These are phyloP conservation scores for Pseudomugil gertrudae DNA, from an alignment of 2,797 vertebrate genomes.

Conservation along the genomic window DNA sequence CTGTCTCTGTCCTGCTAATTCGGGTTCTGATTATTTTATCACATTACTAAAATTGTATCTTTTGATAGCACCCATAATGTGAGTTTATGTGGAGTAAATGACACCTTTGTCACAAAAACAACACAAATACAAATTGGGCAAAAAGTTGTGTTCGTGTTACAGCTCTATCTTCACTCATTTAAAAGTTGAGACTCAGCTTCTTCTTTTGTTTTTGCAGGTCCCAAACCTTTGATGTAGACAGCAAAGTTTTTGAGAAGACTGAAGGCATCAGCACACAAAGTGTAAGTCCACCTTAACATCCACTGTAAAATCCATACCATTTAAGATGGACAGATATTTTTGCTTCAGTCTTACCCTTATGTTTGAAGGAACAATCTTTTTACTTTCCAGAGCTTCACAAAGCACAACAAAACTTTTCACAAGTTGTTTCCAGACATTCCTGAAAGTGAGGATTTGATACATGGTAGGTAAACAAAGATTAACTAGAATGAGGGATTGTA, in stretches of 20 bases:
- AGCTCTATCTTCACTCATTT: neutral
- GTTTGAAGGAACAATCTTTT: neutral
- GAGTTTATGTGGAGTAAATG: neutral
- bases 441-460: conserved; percentile 80
- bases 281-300: conserved; percentile 61
- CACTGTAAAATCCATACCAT: neutral
- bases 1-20: neutral
- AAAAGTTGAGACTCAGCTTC: neutral
- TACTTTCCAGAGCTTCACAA: conserved; percentile 79
- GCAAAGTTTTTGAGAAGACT: conserved; percentile 47
- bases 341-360: neutral
- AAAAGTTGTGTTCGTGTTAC: neutral
- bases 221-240: conserved; percentile 77
- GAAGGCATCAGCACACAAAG: conserved; percentile 73
- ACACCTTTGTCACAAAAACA: neutral
- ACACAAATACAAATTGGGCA: neutral
- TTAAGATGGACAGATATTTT: neutral
- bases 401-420: conserved; percentile 85
- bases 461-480: conserved; percentile 70
- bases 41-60: neutral
- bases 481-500: neutral
- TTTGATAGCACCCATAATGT: neutral
- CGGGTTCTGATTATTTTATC: neutral
- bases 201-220: conserved; percentile 72
- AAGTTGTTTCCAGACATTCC: conserved; percentile 86